phyloP scores from a whole-genome alignment of 2,113 vertebrate species.

The Actenoides hombroni region DNA sequence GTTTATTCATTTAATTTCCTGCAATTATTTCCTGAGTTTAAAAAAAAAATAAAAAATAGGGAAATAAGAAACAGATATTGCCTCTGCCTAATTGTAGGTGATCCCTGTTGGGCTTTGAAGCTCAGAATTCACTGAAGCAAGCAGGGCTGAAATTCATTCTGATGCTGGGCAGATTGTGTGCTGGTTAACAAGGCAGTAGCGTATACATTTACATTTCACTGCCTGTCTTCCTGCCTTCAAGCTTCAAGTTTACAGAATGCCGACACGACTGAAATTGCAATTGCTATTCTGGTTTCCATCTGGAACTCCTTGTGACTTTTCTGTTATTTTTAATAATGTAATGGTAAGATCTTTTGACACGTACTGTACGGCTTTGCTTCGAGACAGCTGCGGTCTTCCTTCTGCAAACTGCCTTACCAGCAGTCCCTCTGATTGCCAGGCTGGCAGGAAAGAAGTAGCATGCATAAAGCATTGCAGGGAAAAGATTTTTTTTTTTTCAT shows the following conservation, averaged over 20 bases:
- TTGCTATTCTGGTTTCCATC: constrained; percentile 26
- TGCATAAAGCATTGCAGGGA: not conserved
- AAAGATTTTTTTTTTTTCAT: not conserved
- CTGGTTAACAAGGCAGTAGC: not conserved
- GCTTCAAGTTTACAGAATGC: not conserved
- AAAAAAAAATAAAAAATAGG: not conserved
- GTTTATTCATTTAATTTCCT: not conserved
- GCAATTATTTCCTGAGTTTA: not conserved
- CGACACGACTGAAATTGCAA: not conserved
- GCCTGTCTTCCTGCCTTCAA: not conserved
- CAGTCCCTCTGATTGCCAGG: not conserved
- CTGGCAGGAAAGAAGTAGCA: constrained; percentile 38
- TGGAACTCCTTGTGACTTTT: constrained; percentile 33
- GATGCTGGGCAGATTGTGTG: not conserved
- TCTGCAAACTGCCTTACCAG: constrained; percentile 15
- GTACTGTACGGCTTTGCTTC: not conserved
- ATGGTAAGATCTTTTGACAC: constrained; percentile 23
- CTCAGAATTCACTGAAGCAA: not conserved
- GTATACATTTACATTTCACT: not conserved
- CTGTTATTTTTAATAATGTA: constrained; percentile 42
- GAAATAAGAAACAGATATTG: not conserved
- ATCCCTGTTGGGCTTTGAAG: not conserved
- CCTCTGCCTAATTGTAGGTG: not conserved
- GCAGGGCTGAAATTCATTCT: not conserved
- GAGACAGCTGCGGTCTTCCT: constrained; percentile 24